Evolutionary conservation across 2,888 invertebrate genomes (phyloP), one percentile per base, ranked within the genome.

Genomic region (Neelides folsomi): DNA sequence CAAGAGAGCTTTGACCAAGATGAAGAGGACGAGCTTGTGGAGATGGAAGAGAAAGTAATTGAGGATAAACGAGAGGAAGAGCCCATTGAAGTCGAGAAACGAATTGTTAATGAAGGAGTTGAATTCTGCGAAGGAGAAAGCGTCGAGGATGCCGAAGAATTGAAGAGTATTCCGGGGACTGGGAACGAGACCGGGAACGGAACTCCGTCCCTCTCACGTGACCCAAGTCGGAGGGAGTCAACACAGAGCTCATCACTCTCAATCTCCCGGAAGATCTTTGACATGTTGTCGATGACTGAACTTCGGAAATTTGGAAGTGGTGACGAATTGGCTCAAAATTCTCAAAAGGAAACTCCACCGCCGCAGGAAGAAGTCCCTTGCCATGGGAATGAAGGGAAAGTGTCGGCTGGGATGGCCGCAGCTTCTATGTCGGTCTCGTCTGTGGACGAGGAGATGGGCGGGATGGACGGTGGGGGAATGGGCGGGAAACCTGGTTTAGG

Each of bases 1-100:
- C 71, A 70, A 2, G 80, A 79, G 58, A 84, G 83, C 65, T 81
- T 81, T 54, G 82, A 82, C 59, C 83, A 83, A 34, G 78, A 79
- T 42, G 80, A 79, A 54, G 66, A 58, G 15, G 54, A 58, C 7
- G 15, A 18, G 12, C 12, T 1, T 3, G 60, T 58, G 44, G 65
- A 66, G 42, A 59, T 64, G 46, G 65, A 56, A 34, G 20, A 36
- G 16, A 13, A 45, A 27, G 50, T 56, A 56, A 48, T 53, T 43
- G 52, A 53, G 15, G 51, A 52, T 47, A 46, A 42, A 45, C 54
- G 34, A 20, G 55, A 62, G 52, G 65, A 49, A 67, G 51, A 66
- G 67, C 19, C 66, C 8, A 20, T 35, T 20, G 69, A 27, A 66
- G 69, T 44, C 70, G 71, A 48, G 74, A 71, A 1, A 74, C 72